A percentile compares a stretch with the other conserved stretches of the same genome.
Conservation (phyloP, 2,888 invertebrate genomes). For the Smittia aterrima region DNA sequence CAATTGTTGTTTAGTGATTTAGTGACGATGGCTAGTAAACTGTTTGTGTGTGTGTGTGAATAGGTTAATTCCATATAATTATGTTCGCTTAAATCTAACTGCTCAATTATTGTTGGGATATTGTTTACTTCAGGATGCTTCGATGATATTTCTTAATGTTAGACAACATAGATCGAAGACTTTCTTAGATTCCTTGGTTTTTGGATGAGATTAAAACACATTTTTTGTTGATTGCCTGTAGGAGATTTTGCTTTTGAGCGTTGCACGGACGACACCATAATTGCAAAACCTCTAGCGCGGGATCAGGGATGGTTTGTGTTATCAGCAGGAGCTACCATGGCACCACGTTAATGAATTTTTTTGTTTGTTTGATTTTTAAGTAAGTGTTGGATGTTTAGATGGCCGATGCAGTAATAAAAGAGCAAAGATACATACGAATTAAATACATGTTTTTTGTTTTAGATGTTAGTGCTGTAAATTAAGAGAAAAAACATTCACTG, state of each 20-base stretch:
- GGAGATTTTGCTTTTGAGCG: neutral
- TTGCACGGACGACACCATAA: neutral
- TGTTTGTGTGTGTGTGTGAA: neutral
- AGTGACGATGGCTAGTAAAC: slow-evolving; percentile 6
- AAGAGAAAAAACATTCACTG: slow-evolving; percentile 42
- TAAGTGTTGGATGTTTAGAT: slow-evolving; percentile 19
- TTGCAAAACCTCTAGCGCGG: neutral
- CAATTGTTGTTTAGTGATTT: slow-evolving; percentile 7
- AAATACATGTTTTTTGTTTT: slow-evolving; percentile 41
- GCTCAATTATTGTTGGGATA: neutral
- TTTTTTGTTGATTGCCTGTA: neutral
- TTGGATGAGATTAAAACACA: neutral
- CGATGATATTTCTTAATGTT: neutral
- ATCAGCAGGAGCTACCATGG: slow-evolving; percentile 16
- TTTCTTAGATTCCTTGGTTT: neutral
- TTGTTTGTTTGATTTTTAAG: slow-evolving; percentile 9
- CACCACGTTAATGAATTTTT: slow-evolving; percentile 21
- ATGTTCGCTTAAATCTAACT: neutral
- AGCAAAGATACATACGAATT: slow-evolving; percentile 42
- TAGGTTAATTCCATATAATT: neutral
- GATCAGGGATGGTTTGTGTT: neutral
- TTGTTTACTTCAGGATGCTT: slow-evolving; percentile 1
- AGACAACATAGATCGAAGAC: neutral
- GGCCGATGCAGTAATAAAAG: slow-evolving; percentile 40
- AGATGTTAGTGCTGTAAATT: slow-evolving; percentile 42